Evolutionary conservation across 2,113 vertebrate genomes (phyloP), one percentile per base, ranked within the genome.

Genomic region (Aphyosemion australe): DNA sequence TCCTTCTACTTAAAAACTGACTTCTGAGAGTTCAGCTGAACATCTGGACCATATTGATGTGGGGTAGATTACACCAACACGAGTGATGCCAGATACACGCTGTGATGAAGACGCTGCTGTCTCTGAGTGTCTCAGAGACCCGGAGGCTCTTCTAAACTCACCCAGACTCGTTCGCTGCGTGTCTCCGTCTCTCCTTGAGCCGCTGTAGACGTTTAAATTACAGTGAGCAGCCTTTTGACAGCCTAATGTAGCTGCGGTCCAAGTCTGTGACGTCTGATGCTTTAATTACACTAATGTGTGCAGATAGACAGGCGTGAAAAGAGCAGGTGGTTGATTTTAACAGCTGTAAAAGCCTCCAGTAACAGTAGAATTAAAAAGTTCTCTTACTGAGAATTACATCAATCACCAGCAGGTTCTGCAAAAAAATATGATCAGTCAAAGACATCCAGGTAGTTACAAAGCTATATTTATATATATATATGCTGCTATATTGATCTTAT

Each of bases 221-320:
- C 55, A 51, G 47, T 0, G 37, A 76, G 42, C 8, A 8, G 14
- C 53, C 69, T 47, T 65, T 53, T 67, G 64, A 79, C 82, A 67
- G 75, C 21, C 42, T 26, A 63, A 76, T 39, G 39, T 56, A 2
- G 52, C 53, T 26, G 56, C 19, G 5, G 12, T 53, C 14, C 55
- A 20, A 48, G n/a, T 64, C 56, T 2, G 1, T 56, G 76, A 78
- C 70, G 63, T 45, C 32, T 70, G 69, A 81, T 50, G 72, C 72
- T 54, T 80, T 72, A 63, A 83, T 83, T 78, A 72, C 12, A 56
- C 16, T 10, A 21, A 31, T 50, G 63, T 39, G 62, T 19, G 20
- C 62, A 58, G 50, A 68, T 61, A 20, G 59, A 67, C 26, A 42
- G 50, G 32, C 46, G 18, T 71, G 62, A 69, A 56, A 60, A 32